These are phyloP conservation scores for Ormia ochracea DNA, from an alignment of 2,888 invertebrate genomes.

Conservation along the genomic window DNA sequence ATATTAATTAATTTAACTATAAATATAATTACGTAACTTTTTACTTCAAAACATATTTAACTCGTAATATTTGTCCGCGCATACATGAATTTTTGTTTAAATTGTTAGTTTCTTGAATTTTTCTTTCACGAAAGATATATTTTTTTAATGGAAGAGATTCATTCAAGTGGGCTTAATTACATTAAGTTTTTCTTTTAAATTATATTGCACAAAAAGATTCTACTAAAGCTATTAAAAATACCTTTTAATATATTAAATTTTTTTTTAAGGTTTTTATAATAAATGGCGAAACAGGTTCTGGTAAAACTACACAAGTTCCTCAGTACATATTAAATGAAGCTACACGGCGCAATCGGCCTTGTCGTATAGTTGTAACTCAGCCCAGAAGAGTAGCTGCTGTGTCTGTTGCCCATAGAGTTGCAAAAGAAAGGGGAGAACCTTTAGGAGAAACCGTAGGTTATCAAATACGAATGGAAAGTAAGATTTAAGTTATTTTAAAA, in stretches of 20 bases:
- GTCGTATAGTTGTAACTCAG: constrained; percentile 94
- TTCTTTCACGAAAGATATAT: too few species aligned
- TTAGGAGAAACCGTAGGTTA: constrained; percentile 88
- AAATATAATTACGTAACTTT: too few species aligned
- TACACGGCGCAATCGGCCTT: constrained; percentile 80
- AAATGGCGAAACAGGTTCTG: constrained; percentile 92
- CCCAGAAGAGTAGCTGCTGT: constrained; percentile 94
- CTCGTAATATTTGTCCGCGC: too few species aligned
- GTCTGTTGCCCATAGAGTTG: constrained; percentile 90
- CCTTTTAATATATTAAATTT: neutral
- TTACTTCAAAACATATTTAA: too few species aligned
- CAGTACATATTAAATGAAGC: constrained; percentile 91
- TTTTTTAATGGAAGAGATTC: too few species aligned
- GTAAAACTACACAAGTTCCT: constrained; percentile 97
- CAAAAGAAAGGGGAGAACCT: constrained; percentile 83
- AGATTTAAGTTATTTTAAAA: constrained; percentile 46
- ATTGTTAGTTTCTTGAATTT: too few species aligned
- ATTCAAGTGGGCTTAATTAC: too few species aligned
- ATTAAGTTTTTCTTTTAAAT: too few species aligned
- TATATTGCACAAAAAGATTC: too few species aligned
- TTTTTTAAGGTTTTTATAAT: constrained; percentile 79
- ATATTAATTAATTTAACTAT: too few species aligned
- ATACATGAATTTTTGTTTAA: too few species aligned
- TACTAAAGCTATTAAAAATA: neutral
- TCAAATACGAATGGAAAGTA: constrained; percentile 91